A percentile compares a stretch with the other conserved stretches of the same genome.
phyloP scores from a whole-genome alignment of 1,140 invertebrate genomes.

The Procambarus clarkii region DNA sequence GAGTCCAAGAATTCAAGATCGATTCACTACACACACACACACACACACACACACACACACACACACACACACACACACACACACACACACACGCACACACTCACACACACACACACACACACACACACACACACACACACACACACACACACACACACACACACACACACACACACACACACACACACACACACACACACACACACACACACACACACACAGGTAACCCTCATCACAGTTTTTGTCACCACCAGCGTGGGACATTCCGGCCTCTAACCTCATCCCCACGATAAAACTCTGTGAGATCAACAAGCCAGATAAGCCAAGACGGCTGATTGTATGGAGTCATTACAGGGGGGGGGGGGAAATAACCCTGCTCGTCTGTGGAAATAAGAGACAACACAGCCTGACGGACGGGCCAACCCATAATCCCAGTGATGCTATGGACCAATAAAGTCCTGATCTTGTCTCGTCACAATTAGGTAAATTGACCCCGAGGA shows the following conservation, averaged over 20 bases:
- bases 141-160: conserved; percentile 39
- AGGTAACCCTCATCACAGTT: not conserved
- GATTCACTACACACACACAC: too few relatives aligned
- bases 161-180: conserved; percentile 41
- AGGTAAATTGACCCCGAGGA: conserved; percentile 2
- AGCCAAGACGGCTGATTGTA: conserved; percentile 27
- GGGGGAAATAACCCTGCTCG: too few relatives aligned
- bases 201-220: too few relatives aligned
- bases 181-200: conserved; percentile 23
- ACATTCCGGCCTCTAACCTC: not conserved
- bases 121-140: conserved; percentile 30
- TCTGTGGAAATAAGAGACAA: not conserved
- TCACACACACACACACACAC: not conserved
- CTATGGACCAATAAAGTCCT: not conserved
- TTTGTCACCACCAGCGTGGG: conserved; percentile 1
- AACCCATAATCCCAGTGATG: not conserved
- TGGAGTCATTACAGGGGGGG: conserved; percentile 23
- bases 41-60: too few relatives aligned
- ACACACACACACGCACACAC: too few relatives aligned
- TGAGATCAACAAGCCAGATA: not conserved
- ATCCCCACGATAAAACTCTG: conserved; percentile 17
- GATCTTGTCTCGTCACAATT: conserved; percentile 17
- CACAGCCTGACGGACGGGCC: not conserved
- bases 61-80: too few relatives aligned
- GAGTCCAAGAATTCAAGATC: too few relatives aligned